Base-by-base conservation (phyloP, 1,140 invertebrate species). In the Rhagoletis zephyria region DNA sequence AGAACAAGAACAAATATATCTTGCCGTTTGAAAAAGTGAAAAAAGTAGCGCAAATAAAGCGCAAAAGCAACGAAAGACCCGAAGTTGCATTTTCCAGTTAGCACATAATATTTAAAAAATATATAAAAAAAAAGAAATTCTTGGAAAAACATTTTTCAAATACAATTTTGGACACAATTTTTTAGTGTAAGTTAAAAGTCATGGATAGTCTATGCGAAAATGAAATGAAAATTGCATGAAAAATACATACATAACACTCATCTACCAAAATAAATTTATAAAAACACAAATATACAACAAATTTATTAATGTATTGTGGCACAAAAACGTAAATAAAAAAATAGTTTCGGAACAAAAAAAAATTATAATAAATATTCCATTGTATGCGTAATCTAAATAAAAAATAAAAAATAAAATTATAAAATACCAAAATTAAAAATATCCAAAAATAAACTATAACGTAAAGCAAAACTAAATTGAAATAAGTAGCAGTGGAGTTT, bases 151-250 rank as follows among this genome's bases (percentile, higher is more conserved):
- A 51, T 51, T 85, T 81, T 87, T 10, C 45, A 60, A 51, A 59
- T n/a, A 63, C 51, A 74, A n/a, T 87, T 87, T 74, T 81, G 87
- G 67, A 56, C 64, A 63, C 65, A 87, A 61, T 60, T 70, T 74
- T 74, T 87, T 70, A 61, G 51, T 77, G 48, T 74, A 56, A 81
- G 59, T 59, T 30, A 56, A 45, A 81, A 81, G 45, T 81, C 74
- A 81, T 74, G 67, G 67, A 74, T 74, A 45, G 51, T 45, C 60
- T 85, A 19, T 59, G 81, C 60, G 56, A 45, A 85, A 40, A 45
- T 19, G n/a, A 59, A 85, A 85, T 59, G 3, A 85, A 85, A 85
- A 85, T 85, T 85, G 51, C 56, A 63, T 86, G 30, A 51, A 85
- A 40, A 63, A 63, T 86, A 86, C 3, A 45, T 12, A 86, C 10